Conservation (phyloP, 2,113 vertebrate species). For the Podarcis muralis region DNA sequence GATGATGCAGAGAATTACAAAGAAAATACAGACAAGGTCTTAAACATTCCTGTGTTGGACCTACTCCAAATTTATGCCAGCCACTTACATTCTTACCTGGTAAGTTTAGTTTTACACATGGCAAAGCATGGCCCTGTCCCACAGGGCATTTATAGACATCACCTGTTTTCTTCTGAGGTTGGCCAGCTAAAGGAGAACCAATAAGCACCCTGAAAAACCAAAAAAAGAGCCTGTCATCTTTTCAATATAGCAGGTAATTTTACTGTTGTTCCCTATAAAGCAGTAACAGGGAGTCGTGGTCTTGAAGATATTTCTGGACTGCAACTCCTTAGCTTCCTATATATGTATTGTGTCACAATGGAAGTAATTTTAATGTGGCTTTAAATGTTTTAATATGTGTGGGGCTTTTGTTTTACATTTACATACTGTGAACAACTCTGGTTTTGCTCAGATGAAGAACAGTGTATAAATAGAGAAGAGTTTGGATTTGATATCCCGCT, state of each 20-base stretch:
- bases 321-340: background rate
- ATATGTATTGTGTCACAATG: no score
- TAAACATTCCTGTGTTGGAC: background rate
- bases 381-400: no score
- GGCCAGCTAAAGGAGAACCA: constrained; percentile 91
- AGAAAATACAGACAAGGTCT: background rate
- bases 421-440: no score
- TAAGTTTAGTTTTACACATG: constrained; percentile 87
- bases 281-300: background rate
- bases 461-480: no score
- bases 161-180: constrained; percentile 88
- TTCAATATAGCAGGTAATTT: background rate
- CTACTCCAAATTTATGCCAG: background rate
- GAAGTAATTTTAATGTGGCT: no score
- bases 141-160: constrained; percentile 97
- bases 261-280: background rate
- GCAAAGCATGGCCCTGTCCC: constrained; percentile 65
- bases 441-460: no score
- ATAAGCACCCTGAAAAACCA: constrained; percentile 89
- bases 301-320: background rate
- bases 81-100: constrained; percentile 79
- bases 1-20: background rate
- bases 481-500: no score
- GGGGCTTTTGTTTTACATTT: no score
- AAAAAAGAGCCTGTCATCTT: constrained; percentile 24